These are phyloP conservation scores for Flexamia atlantica DNA, from an alignment of 2,888 invertebrate genomes.

Conservation along the genomic window DNA sequence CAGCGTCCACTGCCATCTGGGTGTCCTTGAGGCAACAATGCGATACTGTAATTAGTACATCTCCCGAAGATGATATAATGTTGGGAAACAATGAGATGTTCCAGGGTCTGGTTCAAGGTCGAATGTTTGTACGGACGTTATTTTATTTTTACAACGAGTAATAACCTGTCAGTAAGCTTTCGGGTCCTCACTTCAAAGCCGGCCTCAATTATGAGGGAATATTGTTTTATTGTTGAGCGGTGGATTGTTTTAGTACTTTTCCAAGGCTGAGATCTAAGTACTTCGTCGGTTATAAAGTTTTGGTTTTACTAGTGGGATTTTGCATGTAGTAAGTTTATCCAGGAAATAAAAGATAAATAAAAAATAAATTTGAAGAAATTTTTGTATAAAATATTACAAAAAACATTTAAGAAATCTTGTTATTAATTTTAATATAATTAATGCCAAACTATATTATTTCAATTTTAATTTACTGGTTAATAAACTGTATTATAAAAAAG, in stretches of 20 bases:
- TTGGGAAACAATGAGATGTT: conserved; percentile 23
- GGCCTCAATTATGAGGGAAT: background rate
- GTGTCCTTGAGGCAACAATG: background rate
- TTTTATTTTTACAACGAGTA: background rate
- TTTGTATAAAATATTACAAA: too few relatives aligned
- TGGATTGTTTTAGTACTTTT: background rate
- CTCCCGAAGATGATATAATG: conserved; percentile 31
- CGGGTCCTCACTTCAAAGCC: background rate
- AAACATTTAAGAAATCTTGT: too few relatives aligned
- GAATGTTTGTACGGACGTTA: background rate
- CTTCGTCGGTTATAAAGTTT: too few relatives aligned
- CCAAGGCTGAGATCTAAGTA: background rate
- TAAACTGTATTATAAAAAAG: too few relatives aligned
- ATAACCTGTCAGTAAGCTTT: background rate
- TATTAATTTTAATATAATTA: too few relatives aligned
- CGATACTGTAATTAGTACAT: conserved; percentile 34
- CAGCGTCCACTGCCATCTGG: conserved; percentile 10
- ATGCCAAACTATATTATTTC: too few relatives aligned
- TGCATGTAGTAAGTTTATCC: too few relatives aligned
- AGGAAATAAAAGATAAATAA: too few relatives aligned
- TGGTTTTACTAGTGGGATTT: too few relatives aligned
- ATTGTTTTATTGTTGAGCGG: background rate
- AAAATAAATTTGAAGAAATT: too few relatives aligned
- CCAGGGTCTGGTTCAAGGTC: conserved; percentile 19
- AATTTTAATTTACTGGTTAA: too few relatives aligned